Base-by-base conservation (phyloP, 2,888 invertebrate species). In the Athalia cordata region DNA sequence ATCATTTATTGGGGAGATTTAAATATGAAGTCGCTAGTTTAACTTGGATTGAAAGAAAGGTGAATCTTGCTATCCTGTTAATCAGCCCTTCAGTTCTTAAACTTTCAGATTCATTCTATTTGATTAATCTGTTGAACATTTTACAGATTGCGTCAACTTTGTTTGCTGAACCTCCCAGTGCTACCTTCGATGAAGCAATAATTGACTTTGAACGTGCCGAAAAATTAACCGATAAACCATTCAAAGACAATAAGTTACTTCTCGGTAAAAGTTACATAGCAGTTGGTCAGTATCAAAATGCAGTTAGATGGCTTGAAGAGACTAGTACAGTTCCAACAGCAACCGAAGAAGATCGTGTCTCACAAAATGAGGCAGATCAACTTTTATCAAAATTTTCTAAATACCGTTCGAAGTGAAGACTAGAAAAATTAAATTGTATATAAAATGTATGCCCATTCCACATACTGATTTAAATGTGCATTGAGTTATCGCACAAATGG, bases 1-100 rank as follows among this genome's bases (percentile, higher is more conserved):
- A 94, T 87, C 93, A 95, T 89, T 91, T 95, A 84, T 89, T 94
- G 68, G 95, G 95, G 8, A 91, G 95, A 85, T 95, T 95, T 90
- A 92, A 93, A 85, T 94, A 90, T 87, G 94, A 94, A 90, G 92
- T 95, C 79, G 92, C 93, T 66, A 90, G 90, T 84, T 89, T 94
- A 81, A 90, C 92, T 52, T 95, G 94, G 94, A 87, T 94, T 77
- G 94, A 95, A 86, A 91, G 93, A 80, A 93, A 91, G 85, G 90
- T 89, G 82, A 59, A n/a, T 11, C 50, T 9, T 5, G 15, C 9
- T 50, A 8, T 55, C 9, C n/a, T 13, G 9, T 15, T 52, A 1
- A 0, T 43, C 29, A 43, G 13, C 5, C 9, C 5, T 8, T 65
- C 15, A 15, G 8, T 57, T 55, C 2, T 15, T n/a, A 47, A 52